Evolutionary conservation across 2,888 invertebrate species (phyloP), one percentile per base, ranked within the genome.

Genomic region (Subacronicta megacephala): DNA sequence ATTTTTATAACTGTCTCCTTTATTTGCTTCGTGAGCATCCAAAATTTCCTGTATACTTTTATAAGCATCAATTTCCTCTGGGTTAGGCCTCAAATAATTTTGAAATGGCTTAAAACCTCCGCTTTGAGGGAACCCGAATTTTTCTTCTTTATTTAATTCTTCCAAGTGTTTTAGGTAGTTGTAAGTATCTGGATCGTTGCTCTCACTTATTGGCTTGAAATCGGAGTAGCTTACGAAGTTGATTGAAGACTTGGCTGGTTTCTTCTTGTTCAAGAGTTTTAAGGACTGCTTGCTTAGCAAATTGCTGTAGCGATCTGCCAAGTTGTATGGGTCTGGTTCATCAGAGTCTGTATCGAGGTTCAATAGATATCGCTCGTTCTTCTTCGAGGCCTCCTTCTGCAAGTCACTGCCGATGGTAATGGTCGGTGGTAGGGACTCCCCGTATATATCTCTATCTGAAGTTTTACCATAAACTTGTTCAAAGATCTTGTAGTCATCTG

Each of bases 391-490:
- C 42, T 84, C 78, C 6, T 74, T 61, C 37, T 74, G 74, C 7
- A 70, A 72, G 2, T 81, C 82, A 9, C 12, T 55, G 15, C 58
- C 58, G n/a, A 62, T 26, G 15, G 17, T 80, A 5, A 84, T 58
- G 43, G 68, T 72, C 0, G 90, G 78, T 5, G 91, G 92, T 16
- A 93, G 60, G 0, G 81, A 80, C 0, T 72, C 82, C 4, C 91
- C 90, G 35, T 88, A 94, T 0, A 93, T 79, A 0, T 93, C 87
- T 54, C 81, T 90, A 65, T 94, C 93, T 0, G 93, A 93, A 2
- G 93, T 93, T 71, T 85, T 92, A 0, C 92, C 92, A 63, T 93
- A 94, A 4, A 93, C 77, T 67, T 92, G 89, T 38, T 91, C 90
- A 62, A 93, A 90, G 1, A 88, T 80, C 65, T 91, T 94, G 74